Conservation (phyloP, 92 coral and sea anemone genomes). For the Virgularia gustaviana region DNA sequence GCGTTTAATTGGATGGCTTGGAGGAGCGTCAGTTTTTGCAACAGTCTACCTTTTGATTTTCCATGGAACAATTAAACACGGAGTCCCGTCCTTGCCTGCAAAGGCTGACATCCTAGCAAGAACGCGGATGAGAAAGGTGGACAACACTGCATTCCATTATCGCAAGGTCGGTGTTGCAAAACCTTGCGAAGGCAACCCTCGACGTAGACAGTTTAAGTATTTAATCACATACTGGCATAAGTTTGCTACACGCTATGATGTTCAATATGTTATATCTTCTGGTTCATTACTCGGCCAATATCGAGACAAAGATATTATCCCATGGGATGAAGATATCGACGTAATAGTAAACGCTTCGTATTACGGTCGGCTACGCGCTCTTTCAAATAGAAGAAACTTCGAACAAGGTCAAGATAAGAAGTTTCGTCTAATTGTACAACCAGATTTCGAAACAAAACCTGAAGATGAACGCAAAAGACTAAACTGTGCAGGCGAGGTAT, state of each 20-base stretch:
- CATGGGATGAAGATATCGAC: slow-evolving; percentile 1
- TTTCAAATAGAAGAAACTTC: neutral
- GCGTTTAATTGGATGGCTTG: too few relatives aligned
- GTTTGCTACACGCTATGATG: neutral
- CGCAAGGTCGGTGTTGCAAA: too few relatives aligned
- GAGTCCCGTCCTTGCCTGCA: too few relatives aligned
- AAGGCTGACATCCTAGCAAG: too few relatives aligned
- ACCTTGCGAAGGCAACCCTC: too few relatives aligned
- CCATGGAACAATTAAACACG: too few relatives aligned
- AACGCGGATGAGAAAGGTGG: too few relatives aligned
- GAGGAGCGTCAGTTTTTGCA: too few relatives aligned
- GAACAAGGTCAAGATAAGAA: neutral
- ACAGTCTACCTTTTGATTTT: too few relatives aligned
- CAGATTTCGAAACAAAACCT: neutral
- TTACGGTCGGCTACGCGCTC: neutral
- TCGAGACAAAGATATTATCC: neutral
- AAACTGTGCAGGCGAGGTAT: slow-evolving; percentile 7
- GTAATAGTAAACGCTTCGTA: neutral
- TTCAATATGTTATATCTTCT: neutral
- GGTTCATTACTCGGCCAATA: neutral
- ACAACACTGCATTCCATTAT: too few relatives aligned
- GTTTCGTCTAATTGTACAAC: slow-evolving; percentile 2
- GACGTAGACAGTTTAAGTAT: too few relatives aligned
- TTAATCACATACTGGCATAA: neutral
- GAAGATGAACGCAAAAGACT: neutral